Evolutionary conservation across 2,113 vertebrate genomes (phyloP), one percentile per base, ranked within the genome.

Genomic region (Rhea pennata): DNA sequence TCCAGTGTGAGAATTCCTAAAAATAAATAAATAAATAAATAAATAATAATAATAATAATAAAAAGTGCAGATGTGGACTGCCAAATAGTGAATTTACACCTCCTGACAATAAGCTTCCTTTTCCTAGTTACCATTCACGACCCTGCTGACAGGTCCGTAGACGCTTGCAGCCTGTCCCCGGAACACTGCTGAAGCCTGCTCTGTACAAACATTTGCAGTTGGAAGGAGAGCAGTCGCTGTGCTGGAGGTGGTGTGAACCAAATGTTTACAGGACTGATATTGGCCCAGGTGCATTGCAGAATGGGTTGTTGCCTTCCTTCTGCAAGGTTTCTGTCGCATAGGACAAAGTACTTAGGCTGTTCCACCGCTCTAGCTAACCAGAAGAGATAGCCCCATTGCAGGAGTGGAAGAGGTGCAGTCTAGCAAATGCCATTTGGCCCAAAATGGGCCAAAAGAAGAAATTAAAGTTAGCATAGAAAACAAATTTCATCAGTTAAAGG

Each of bases 401-500:
- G 36, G 62, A 24, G 77, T 65, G 62, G 70, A 86, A 70, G 53
- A 87, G 33, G 27, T 82, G 66, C 91, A 54, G 15, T 3, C 16
- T 62, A 29, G 70, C 31, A 92, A 94, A 69, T 56, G 40, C 29
- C 65, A 31, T 84, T 89, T 93, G 65, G 27, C 74, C 73, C 86
- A 94, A 78, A 88, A 16, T 10, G 29, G 42, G 61, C 83, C 85
- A 78, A 81, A 64, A 53, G 36, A 96, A 96, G 66, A 94, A 93
- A 96, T 93, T 61, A 95, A 92, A 66, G 92, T 93, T 76, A 93
- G 88, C 81, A 87, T 89, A 84, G 91, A 92, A 92, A 96, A 87
- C 74, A 93, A 96, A 77, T 92, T 97, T 93, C 81, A 87, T 93
- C 93, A 87, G 84, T 81, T 91, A 79, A 50, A 82, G 87, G 81